Conservation (phyloP, 1,140 invertebrate genomes). For the Sarcophaga bullata region DNA sequence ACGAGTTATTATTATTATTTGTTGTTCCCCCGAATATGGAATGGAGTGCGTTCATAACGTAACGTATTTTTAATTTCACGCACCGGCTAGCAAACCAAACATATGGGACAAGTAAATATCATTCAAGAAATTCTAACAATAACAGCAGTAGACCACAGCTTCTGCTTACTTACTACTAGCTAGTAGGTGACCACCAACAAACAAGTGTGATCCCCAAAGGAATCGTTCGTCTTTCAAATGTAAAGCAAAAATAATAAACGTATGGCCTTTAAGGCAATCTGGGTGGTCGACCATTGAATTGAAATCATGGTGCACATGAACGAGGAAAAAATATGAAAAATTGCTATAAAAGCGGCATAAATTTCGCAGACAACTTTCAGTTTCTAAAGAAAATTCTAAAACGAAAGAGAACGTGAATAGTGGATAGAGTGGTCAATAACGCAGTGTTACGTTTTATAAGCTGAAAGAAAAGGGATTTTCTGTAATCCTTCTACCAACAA, state of each 20-base stretch:
- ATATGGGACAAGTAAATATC: slow-evolving; percentile 39
- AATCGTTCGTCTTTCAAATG: not conserved
- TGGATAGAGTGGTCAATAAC: not conserved
- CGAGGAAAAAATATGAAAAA: slow-evolving; percentile 26
- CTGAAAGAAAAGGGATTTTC: too few relatives aligned
- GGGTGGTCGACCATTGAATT: slow-evolving; percentile 6
- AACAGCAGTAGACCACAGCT: not conserved
- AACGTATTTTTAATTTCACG: slow-evolving; percentile 63
- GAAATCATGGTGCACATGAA: not conserved
- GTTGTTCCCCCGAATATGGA: not conserved
- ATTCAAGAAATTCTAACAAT: not conserved
- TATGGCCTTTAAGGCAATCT: not conserved
- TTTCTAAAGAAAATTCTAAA: slow-evolving; percentile 54
- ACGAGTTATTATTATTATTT: not conserved
- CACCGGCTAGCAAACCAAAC: slow-evolving; percentile 54
- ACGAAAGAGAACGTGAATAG: slow-evolving; percentile 36
- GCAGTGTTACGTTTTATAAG: too few relatives aligned
- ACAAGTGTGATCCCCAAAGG: slow-evolving; percentile 32
- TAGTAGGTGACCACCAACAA: not conserved
- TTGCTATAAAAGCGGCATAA: slow-evolving; percentile 59
- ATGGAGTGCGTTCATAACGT: not conserved
- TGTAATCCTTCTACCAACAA: too few relatives aligned
- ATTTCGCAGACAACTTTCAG: slow-evolving; percentile 59
- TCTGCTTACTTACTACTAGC: not conserved
- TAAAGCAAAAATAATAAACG: not conserved